Base-by-base conservation (phyloP, 2,797 vertebrate species). In the Syngnathus acus region DNA sequence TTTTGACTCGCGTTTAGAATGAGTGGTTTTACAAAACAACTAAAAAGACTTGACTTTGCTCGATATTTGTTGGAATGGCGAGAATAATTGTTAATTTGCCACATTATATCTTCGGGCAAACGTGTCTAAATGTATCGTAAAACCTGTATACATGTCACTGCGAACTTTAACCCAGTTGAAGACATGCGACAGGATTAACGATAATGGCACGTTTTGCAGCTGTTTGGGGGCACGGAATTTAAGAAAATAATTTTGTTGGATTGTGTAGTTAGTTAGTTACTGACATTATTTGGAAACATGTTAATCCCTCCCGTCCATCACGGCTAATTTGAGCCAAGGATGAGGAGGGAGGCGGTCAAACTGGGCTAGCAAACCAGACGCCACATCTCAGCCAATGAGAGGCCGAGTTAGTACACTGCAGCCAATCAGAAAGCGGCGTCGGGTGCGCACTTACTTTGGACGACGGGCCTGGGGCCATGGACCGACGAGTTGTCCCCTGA, bases 391-490 rank as follows among this genome's bases (percentile, higher is more conserved):
- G 37, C 86, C 88, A 89, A 89, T 88, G 6, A 65, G 0, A 69
- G 53, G 5, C 2, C 58, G 66, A 14, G 3, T 11, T 51, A 9
- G 19, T 17, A 59, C 0, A 48, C 42, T 14, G 65, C 21, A 78
- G 66, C 88, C 86, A 86, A 88, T 87, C 9, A 78, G 42, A 40
- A 42, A 11, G 23, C 0, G 48, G 73, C 4, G 16, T 76, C 67
- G 21, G 66, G 75, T 71, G 68, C 80, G 77, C 73, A 75, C 73
- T 58, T 80, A 73, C 64, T 74, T 37, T 26, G 53, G 73, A 75
- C 65, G 78, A 68, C 76, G 73, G 66, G 78, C 42, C 40, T 40
- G 64, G 26, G 68, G 80, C 67, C 80, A 84, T 85, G 84, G 84
- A 79, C 37, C 3, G 70, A 64, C 45, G 62, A 79, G 73, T 23